phyloP scores from a whole-genome alignment of 2,888 invertebrate species.

The Amphimallon solstitiale region DNA sequence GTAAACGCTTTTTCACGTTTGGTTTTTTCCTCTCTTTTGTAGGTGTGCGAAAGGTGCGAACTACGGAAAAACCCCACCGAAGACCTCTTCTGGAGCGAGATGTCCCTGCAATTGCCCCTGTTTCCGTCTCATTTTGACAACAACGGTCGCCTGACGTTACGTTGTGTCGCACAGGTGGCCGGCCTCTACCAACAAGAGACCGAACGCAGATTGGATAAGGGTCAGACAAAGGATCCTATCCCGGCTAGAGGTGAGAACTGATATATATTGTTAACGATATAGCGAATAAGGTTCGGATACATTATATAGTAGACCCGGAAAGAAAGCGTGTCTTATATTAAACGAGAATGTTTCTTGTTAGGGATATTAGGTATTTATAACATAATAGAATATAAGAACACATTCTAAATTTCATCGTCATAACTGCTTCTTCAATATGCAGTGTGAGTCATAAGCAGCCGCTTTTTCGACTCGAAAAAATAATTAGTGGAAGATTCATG shows the following conservation, averaged over 20 bases:
- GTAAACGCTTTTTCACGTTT: background rate
- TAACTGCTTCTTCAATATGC: too few species aligned
- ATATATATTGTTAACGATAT: background rate
- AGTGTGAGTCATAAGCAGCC: too few species aligned
- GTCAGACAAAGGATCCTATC: conserved; percentile 77
- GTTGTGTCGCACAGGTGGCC: conserved; percentile 77
- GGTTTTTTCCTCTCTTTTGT: conserved; percentile 21
- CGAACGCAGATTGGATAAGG: conserved; percentile 72
- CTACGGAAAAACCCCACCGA: conserved; percentile 58
- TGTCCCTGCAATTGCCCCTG: conserved; percentile 68
- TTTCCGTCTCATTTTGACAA: conserved; percentile 68
- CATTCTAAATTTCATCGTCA: too few species aligned
- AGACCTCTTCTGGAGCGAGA: conserved; percentile 68
- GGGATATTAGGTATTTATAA: background rate
- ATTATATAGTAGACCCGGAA: too few species aligned
- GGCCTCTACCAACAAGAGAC: conserved; percentile 75
- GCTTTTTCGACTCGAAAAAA: too few species aligned
- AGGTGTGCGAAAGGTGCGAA: conserved; percentile 58
- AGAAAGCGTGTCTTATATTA: background rate
- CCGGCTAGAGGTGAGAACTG: conserved; percentile 78
- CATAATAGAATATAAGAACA: background rate
- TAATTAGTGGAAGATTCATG: too few species aligned
- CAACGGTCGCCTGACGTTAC: conserved; percentile 73
- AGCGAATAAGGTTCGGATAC: background rate
- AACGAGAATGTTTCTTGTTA: background rate